Evolutionary conservation across 2,113 vertebrate species (phyloP).

Genomic region (Irena cyanogastra): DNA sequence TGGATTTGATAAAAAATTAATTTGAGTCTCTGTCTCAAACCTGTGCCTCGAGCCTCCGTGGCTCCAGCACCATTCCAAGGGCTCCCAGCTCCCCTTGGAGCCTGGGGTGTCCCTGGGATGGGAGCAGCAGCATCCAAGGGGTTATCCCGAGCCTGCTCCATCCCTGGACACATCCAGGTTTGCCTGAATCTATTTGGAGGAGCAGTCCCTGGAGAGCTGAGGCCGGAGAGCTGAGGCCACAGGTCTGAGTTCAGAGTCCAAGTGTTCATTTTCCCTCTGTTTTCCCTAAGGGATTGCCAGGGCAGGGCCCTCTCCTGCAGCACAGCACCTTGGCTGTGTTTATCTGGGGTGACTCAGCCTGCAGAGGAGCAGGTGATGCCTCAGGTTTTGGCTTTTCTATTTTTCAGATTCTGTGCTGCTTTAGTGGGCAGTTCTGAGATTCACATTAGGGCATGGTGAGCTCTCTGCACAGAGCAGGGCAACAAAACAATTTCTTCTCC

Average conservation of each 20-base stretch:
- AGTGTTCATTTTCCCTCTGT: background rate
- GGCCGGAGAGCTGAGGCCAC: background rate
- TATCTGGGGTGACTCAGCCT: background rate
- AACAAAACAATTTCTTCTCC: too few relatives aligned
- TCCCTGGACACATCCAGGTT: background rate
- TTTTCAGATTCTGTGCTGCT: background rate
- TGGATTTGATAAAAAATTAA: background rate
- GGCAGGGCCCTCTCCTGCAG: background rate
- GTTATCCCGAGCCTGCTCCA: background rate
- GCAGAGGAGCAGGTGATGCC: background rate
- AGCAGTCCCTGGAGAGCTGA: background rate
- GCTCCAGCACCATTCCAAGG: background rate
- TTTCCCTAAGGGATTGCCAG: background rate
- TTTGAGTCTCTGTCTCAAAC: background rate
- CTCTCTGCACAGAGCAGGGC: too few relatives aligned
- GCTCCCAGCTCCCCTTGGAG: background rate
- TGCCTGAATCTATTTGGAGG: fast-evolving
- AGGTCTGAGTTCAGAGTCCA: background rate
- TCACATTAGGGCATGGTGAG: too few relatives aligned
- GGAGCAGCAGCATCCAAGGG: background rate
- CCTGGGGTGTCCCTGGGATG: fast-evolving
- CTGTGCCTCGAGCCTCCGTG: background rate
- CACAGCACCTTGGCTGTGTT: background rate
- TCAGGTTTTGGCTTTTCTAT: background rate
- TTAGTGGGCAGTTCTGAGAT: too few relatives aligned